Evolutionary conservation across 2,113 vertebrate genomes (phyloP).

Genomic region (Trogon melanurus): DNA sequence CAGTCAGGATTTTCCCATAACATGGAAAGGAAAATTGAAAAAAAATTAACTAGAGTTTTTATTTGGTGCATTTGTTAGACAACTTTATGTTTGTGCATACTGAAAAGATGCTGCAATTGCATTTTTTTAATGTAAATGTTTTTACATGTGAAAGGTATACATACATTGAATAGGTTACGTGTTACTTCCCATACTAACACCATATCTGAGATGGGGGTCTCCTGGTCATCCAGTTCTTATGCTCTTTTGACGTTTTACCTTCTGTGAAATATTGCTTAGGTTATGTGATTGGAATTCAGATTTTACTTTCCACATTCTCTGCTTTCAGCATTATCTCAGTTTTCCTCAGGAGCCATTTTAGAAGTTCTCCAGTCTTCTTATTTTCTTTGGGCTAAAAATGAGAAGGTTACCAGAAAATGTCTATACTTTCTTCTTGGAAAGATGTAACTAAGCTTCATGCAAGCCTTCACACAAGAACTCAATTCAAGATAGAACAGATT

Average conservation of each 20-base stretch:
- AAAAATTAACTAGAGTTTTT: neutral
- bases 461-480: neutral
- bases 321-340: neutral
- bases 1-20: neutral
- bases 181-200: neutral
- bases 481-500: neutral
- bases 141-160: neutral
- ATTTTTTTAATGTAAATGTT: neutral
- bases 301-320: neutral
- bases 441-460: neutral
- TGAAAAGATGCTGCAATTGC: neutral
- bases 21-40: rapidly evolving
- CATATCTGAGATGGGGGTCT: neutral
- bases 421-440: neutral
- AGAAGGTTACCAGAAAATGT: neutral
- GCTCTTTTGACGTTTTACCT: neutral
- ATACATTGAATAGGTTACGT: neutral
- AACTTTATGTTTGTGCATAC: neutral
- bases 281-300: neutral
- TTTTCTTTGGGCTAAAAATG: neutral
- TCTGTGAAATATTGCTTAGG: neutral
- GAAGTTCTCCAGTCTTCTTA: neutral
- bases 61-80: neutral
- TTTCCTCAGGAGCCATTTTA: neutral
- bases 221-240: neutral